Evolutionary conservation across 2,113 vertebrate species (phyloP).

Genomic region (Gnathochromis pfefferi): DNA sequence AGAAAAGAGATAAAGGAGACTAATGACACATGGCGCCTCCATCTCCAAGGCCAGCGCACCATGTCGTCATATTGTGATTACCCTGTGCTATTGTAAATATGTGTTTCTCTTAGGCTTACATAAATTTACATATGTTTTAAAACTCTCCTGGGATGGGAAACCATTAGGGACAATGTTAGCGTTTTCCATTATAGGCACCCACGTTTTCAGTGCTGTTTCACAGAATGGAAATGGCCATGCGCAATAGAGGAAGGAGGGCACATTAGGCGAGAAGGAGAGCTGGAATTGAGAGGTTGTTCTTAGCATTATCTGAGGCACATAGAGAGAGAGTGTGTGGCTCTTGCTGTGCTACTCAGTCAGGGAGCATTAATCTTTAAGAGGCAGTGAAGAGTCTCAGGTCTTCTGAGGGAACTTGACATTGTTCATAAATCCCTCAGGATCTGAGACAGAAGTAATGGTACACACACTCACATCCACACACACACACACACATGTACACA

Average conservation of each 20-base stretch:
- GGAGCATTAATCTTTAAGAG: constrained; percentile 67
- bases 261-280: constrained; percentile 49
- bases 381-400: constrained; percentile 57
- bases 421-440: constrained; percentile 65
- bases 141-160: constrained; percentile 54
- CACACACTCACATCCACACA: neutral
- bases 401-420: constrained; percentile 67
- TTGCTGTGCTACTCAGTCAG: constrained; percentile 69
- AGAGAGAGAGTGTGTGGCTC: constrained; percentile 50
- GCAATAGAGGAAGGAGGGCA: constrained; percentile 33
- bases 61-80: constrained; percentile 77
- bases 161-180: constrained; percentile 59
- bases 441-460: constrained; percentile 28
- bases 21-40: constrained; percentile 84
- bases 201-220: constrained; percentile 16
- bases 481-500: neutral
- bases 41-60: constrained; percentile 73
- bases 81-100: constrained; percentile 74
- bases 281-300: constrained; percentile 69
- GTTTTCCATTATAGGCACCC: constrained; percentile 48
- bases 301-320: constrained; percentile 63
- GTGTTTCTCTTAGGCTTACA: constrained; percentile 70
- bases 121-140: constrained; percentile 65
- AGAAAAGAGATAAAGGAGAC: constrained; percentile 72
- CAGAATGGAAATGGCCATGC: constrained; percentile 44